These are phyloP conservation scores for Strix uralensis DNA, from an alignment of 2,113 vertebrate species.

Conservation along the genomic window DNA sequence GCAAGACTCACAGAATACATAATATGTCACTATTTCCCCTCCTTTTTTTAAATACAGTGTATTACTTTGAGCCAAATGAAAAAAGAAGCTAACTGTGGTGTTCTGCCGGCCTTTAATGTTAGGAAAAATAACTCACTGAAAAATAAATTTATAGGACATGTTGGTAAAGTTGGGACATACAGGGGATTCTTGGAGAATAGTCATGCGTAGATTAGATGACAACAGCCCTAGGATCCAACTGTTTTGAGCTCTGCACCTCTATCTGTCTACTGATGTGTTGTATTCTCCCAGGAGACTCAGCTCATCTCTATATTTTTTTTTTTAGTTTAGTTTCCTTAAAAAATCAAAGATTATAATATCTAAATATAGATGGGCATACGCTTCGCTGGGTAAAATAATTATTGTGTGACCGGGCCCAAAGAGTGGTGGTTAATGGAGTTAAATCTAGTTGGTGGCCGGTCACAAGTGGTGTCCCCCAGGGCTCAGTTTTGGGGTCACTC, in stretches of 20 bases:
- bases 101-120: not conserved
- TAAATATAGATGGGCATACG: no score
- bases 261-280: not conserved
- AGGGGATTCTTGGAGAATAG: not conserved
- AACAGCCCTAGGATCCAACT: rapidly evolving
- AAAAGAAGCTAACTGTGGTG: rapidly evolving
- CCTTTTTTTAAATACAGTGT: not conserved
- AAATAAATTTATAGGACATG: not conserved
- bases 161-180: not conserved
- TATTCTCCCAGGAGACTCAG: not conserved
- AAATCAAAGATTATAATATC: not conserved
- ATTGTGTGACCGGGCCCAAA: no score
- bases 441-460: no score
- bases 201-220: rapidly evolving
- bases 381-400: no score
- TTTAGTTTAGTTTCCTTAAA: not conserved
- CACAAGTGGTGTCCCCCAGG: no score
- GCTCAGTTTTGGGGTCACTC: no score
- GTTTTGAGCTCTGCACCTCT: not conserved
- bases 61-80: rapidly evolving
- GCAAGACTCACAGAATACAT: not conserved
- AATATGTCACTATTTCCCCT: not conserved
- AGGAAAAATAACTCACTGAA: not conserved
- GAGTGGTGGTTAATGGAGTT: no score
- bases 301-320: not conserved